Conservation (phyloP, 2,888 invertebrate genomes). For the Pharmacophagus antenor region DNA sequence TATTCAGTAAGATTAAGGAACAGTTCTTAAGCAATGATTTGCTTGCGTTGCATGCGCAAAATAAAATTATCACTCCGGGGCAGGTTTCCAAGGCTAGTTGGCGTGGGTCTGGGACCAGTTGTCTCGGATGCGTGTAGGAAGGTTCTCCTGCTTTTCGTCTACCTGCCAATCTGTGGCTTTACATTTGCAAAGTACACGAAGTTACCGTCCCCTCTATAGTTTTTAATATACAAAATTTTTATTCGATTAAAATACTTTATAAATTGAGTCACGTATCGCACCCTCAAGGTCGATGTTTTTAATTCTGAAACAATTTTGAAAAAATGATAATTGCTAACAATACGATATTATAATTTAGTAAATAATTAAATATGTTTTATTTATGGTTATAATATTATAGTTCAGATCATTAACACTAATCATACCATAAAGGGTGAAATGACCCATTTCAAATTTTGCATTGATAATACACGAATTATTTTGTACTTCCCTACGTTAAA, state of each 20-base stretch:
- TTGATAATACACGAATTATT: too few species aligned
- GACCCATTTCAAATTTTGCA: too few species aligned
- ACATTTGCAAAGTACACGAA: slow-evolving; percentile 18
- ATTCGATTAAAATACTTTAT: slow-evolving; percentile 19
- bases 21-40: slow-evolving; percentile 46
- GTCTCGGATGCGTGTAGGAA: slow-evolving; percentile 37
- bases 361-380: too few species aligned
- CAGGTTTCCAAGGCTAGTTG: slow-evolving; percentile 60
- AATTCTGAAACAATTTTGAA: slow-evolving; percentile 7
- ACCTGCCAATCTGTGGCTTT: slow-evolving; percentile 22
- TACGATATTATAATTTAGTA: not conserved
- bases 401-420: too few species aligned
- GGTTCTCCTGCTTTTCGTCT: slow-evolving; percentile 32
- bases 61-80: slow-evolving; percentile 65
- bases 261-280: not conserved
- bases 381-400: too few species aligned
- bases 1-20: slow-evolving; percentile 36
- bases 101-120: slow-evolving; percentile 55
- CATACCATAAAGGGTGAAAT: too few species aligned
- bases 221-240: slow-evolving; percentile 20
- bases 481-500: too few species aligned
- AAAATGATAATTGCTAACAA: not conserved
- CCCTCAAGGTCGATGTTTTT: not conserved
- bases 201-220: slow-evolving; percentile 8
- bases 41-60: slow-evolving; percentile 67